These are phyloP conservation scores for Agrochola lota DNA, from an alignment of 2,888 invertebrate species.

Conservation along the genomic window DNA sequence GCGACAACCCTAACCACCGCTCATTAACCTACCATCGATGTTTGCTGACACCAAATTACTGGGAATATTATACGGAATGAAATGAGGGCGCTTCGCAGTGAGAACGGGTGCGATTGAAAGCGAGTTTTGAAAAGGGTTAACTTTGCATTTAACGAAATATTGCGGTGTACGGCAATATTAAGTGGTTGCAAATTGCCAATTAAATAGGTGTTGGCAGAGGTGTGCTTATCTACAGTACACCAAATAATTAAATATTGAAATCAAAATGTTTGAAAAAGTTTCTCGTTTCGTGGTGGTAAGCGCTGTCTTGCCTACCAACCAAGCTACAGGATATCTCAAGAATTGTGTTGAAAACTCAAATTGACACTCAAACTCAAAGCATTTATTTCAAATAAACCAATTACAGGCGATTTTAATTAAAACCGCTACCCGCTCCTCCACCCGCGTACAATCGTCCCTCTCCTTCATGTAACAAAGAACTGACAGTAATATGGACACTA, in stretches of 20 bases:
- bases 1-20: conserved; percentile 46
- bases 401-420: neutral
- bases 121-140: conserved; percentile 15
- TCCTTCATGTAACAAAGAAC: conserved; percentile 6
- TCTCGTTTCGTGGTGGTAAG: no score
- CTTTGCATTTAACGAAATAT: neutral
- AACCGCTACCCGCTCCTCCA: neutral
- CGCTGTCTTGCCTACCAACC: no score
- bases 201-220: no score
- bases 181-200: neutral
- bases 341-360: no score
- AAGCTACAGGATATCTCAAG: no score
- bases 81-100: conserved; percentile 10
- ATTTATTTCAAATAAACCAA: no score
- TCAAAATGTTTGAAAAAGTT: no score
- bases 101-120: neutral
- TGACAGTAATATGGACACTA: conserved; percentile 33
- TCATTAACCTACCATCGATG: conserved; percentile 60
- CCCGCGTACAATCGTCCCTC: conserved; percentile 6
- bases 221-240: no score
- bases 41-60: conserved; percentile 57
- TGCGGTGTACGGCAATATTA: neutral
- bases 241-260: no score
- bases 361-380: no score
- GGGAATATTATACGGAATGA: conserved; percentile 37